These are phyloP conservation scores for Carcharodon carcharias DNA, from an alignment of 2,797 vertebrate genomes.

Conservation along the genomic window DNA sequence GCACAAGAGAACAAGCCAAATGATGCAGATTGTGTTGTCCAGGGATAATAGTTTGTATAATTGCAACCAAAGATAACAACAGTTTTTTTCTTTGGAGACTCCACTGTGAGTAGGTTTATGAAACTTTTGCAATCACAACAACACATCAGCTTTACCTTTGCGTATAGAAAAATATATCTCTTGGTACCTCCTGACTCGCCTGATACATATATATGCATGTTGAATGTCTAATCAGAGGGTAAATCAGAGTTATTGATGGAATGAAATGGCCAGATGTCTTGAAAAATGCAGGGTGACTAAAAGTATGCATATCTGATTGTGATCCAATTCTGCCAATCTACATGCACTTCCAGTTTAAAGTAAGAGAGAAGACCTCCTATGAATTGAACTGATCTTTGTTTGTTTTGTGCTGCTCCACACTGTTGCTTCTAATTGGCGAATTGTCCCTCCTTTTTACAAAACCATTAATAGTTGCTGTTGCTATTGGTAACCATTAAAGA, in stretches of 20 bases:
- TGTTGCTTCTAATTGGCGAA: background rate
- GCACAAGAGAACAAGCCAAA: background rate
- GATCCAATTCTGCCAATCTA: background rate
- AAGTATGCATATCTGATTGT: background rate
- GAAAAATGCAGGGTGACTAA: background rate
- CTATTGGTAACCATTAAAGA: background rate
- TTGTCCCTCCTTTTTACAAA: background rate
- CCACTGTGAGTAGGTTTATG: background rate
- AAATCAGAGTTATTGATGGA: background rate
- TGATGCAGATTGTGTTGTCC: background rate
- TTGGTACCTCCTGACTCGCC: background rate
- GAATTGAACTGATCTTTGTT: background rate
- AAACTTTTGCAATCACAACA: background rate
- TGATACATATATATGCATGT: background rate
- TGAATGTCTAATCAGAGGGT: background rate
- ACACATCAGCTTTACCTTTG: background rate
- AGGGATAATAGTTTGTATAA: background rate
- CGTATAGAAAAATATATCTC: background rate
- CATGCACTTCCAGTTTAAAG: background rate
- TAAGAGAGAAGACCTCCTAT: background rate
- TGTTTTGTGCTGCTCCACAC: background rate
- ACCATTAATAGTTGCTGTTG: background rate
- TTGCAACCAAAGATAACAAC: background rate
- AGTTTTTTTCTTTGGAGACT: background rate
- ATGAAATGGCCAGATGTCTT: background rate